These are phyloP conservation scores for Drosophila ercepeae DNA, from an alignment of 1,140 invertebrate species.

Conservation along the genomic window DNA sequence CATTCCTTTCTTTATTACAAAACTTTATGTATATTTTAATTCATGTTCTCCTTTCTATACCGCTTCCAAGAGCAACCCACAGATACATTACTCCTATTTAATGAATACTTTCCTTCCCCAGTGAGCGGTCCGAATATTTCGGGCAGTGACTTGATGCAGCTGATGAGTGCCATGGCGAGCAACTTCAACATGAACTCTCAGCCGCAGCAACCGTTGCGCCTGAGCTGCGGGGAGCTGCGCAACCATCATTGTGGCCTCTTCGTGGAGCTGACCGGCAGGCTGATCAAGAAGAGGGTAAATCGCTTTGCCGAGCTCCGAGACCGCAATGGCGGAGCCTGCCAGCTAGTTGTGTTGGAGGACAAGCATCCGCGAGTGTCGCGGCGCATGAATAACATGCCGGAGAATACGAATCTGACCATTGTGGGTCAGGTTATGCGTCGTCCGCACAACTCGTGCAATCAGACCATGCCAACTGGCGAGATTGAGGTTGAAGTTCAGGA, in stretches of 20 bases:
- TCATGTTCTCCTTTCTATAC: too few species aligned
- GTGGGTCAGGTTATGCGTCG: constrained; percentile 78
- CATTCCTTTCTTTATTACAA: too few species aligned
- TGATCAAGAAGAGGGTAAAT: constrained; percentile 82
- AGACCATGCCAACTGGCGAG: constrained; percentile 83
- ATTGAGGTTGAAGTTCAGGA: constrained; percentile 84
- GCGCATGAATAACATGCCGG: constrained; percentile 83
- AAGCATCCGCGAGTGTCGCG: constrained; percentile 80
- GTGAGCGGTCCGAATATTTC: constrained; percentile 69
- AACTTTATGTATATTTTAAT: too few species aligned
- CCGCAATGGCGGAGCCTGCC: constrained; percentile 80
- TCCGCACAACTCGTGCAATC: constrained; percentile 79
- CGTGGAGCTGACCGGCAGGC: constrained; percentile 82
- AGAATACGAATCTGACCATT: constrained; percentile 82
- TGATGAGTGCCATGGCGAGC: constrained; percentile 78
- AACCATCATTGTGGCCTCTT: constrained; percentile 73
- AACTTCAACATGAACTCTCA: constrained; percentile 82
- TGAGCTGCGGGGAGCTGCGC: constrained; percentile 83
- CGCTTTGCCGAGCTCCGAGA: constrained; percentile 83
- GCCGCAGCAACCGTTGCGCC: constrained; percentile 69
- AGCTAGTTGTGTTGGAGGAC: constrained; percentile 83
- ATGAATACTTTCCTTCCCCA: not conserved
- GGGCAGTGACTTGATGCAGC: constrained; percentile 74
- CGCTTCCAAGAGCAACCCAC: too few species aligned
- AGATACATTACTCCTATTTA: too few species aligned